These are phyloP conservation scores for Hofmannophila pseudospretella DNA, from an alignment of 2,888 invertebrate species.

Conservation along the genomic window DNA sequence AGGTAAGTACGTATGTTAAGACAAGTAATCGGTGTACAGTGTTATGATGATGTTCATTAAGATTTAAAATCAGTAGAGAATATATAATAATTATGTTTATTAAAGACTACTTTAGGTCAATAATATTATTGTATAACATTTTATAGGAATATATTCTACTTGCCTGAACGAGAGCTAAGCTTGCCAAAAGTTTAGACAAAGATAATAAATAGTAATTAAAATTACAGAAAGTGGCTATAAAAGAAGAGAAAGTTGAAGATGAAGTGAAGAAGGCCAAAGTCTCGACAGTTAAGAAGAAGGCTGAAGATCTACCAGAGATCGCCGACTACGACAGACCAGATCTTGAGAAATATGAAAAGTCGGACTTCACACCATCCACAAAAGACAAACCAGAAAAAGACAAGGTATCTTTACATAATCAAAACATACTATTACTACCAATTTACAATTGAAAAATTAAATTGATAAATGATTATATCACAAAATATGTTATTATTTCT, in stretches of 20 bases:
- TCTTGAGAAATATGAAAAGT: conserved; percentile 82
- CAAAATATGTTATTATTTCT: too few species aligned
- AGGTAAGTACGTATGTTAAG: background rate
- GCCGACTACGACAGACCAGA: conserved; percentile 87
- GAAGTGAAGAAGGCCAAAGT: conserved; percentile 70
- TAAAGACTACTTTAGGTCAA: too few species aligned
- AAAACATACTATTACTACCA: too few species aligned
- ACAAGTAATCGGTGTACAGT: too few species aligned
- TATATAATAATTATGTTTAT: too few species aligned
- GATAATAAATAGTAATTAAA: conserved; percentile 10
- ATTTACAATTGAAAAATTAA: too few species aligned
- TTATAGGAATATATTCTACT: too few species aligned
- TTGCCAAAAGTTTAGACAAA: conserved; percentile 1
- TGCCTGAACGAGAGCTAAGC: too few species aligned
- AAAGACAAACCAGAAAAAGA: conserved; percentile 70
- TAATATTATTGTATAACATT: too few species aligned
- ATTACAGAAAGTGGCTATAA: conserved; percentile 68
- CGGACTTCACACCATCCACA: conserved; percentile 68
- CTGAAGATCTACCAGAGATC: conserved; percentile 79
- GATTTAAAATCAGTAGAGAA: too few species aligned
- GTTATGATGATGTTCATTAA: too few species aligned
- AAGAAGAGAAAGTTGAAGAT: conserved; percentile 66
- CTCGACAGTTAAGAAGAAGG: conserved; percentile 70
- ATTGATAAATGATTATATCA: too few species aligned
- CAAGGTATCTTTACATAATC: conserved; percentile 28